These are phyloP conservation scores for Apteryx mantelli DNA, from an alignment of 2,113 vertebrate genomes.

Conservation along the genomic window DNA sequence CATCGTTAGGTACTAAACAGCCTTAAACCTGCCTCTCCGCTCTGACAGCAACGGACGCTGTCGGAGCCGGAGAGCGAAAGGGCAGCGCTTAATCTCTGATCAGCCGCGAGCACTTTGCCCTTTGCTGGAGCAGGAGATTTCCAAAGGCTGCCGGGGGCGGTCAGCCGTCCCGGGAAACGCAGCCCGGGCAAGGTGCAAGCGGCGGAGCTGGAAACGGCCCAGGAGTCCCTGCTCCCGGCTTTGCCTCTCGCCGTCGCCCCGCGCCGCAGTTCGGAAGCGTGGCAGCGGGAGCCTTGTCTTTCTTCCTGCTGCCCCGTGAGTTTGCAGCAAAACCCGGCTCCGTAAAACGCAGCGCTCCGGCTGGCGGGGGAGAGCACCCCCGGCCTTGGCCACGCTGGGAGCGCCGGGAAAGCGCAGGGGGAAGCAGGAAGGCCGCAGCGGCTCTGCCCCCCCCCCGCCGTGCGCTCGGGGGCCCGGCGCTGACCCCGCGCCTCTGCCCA, in stretches of 20 bases:
- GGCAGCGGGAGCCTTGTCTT: not conserved
- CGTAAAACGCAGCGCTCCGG: too few species aligned
- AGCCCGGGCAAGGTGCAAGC: not conserved
- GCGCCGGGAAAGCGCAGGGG: too few species aligned
- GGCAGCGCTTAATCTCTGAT: not conserved
- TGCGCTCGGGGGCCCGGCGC: too few species aligned
- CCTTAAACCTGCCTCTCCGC: not conserved
- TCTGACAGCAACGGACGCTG: too few species aligned
- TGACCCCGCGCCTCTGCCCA: too few species aligned
- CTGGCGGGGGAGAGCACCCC: not conserved
- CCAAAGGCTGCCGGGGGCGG: too few species aligned
- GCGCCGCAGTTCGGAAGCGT: rapidly evolving
- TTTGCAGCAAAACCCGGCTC: too few species aligned
- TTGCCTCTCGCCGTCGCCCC: not conserved
- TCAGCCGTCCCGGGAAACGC: not conserved
- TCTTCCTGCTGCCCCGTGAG: not conserved
- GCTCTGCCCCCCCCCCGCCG: not conserved
- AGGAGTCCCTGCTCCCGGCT: not conserved
- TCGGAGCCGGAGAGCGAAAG: too few species aligned
- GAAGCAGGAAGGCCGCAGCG: not conserved
- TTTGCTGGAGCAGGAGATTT: not conserved
- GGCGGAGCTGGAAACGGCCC: not conserved
- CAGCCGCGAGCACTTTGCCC: not conserved
- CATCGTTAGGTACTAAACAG: not conserved
- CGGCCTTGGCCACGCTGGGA: too few species aligned